These are phyloP conservation scores for Conus ventricosus DNA, from an alignment of 1,140 invertebrate genomes.

Conservation along the genomic window DNA sequence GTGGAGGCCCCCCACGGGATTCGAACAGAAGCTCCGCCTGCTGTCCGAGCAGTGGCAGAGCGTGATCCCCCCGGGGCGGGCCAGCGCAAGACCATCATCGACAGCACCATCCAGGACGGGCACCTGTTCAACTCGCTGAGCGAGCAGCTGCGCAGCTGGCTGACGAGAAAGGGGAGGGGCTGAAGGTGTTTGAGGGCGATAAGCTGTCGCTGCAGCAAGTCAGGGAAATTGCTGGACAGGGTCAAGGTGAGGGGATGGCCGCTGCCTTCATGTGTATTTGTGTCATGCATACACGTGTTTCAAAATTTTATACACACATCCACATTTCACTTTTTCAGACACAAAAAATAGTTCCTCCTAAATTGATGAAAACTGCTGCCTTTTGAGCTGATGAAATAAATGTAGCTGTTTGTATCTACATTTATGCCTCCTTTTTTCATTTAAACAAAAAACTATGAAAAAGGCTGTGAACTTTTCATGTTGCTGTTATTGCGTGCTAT, in stretches of 20 bases:
- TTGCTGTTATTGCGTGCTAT: no score
- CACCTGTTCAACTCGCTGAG: conserved; percentile 86
- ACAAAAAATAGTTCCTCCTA: no score
- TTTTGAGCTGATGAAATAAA: no score
- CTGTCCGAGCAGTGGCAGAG: conserved; percentile 91
- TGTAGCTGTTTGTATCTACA: no score
- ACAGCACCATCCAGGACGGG: conserved; percentile 85
- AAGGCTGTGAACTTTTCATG: no score
- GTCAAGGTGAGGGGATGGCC: conserved; percentile 53
- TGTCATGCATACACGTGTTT: no score
- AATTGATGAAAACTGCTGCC: no score
- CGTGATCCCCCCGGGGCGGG: conserved; percentile 86
- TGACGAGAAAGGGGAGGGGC: conserved; percentile 83
- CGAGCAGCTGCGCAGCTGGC: conserved; percentile 84
- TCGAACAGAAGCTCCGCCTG: conserved; percentile 82
- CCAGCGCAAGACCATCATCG: conserved; percentile 84
- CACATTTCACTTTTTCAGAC: no score
- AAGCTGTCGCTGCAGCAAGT: conserved; percentile 62
- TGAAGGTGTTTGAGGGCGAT: conserved; percentile 77
- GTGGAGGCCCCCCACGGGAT: conserved; percentile 65
- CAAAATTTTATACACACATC: no score
- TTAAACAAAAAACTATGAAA: no score
- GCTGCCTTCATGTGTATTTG: background rate
- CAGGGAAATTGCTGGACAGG: conserved; percentile 63
- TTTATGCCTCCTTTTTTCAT: no score